A percentile compares a stretch with the other conserved stretches of the same genome.
Evolutionary conservation across 2,797 vertebrate species (phyloP).

Genomic region (Neomorphus geoffroyi): DNA sequence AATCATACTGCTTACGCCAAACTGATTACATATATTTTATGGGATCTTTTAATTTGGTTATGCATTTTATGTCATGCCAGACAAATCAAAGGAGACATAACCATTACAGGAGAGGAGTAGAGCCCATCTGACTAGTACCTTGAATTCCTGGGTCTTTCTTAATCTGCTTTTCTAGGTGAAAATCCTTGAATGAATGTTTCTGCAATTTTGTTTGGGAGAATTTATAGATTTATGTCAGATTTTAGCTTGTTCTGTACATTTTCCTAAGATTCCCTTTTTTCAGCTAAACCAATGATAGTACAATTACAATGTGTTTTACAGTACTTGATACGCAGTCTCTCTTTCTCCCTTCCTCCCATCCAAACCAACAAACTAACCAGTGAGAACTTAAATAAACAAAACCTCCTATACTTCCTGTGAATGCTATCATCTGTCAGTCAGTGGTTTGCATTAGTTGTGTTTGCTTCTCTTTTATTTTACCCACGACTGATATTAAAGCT

Average conservation of each 20-base stretch:
- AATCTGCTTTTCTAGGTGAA: not conserved
- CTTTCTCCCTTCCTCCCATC: not conserved
- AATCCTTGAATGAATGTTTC: not conserved
- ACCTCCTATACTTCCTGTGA: not conserved
- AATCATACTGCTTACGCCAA: not conserved
- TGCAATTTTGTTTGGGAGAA: not conserved
- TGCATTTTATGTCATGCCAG: not conserved
- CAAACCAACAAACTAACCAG: not conserved
- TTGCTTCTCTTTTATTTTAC: not conserved
- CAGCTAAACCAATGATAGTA: not conserved
- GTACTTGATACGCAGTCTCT: not conserved
- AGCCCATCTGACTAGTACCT: not conserved
- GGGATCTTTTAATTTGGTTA: not conserved
- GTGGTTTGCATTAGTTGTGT: not conserved
- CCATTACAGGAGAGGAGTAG: not conserved
- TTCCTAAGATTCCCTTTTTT: not conserved
- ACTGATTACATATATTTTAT: not conserved
- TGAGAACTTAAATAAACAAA: not conserved
- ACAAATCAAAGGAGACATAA: not conserved
- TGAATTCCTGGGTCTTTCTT: not conserved
- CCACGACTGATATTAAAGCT: not conserved
- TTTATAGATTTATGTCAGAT: not conserved
- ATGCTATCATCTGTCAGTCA: not conserved
- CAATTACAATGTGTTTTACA: not conserved
- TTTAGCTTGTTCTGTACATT: not conserved